Conservation (phyloP, 1,140 invertebrate genomes). For the Grapholita molesta region DNA sequence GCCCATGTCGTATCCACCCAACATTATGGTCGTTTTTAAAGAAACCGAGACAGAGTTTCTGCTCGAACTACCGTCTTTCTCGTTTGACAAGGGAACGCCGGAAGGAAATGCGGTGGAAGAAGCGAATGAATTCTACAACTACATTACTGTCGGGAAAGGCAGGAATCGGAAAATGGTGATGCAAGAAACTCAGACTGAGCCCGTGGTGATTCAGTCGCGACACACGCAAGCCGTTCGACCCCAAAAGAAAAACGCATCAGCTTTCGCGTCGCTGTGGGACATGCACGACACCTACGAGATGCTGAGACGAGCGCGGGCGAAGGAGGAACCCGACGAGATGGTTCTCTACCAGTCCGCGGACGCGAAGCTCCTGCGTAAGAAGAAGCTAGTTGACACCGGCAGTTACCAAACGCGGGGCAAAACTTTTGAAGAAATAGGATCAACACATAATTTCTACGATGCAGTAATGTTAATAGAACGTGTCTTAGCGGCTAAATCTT, state of each 20-base stretch:
- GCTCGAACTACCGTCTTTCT: constrained; percentile 81
- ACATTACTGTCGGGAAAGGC: constrained; percentile 80
- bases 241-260: constrained; percentile 76
- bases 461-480: constrained; percentile 82
- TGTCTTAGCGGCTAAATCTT: constrained; percentile 83
- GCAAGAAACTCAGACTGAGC: constrained; percentile 83
- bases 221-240: constrained; percentile 79
- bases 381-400: constrained; percentile 30
- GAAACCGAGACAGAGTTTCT: constrained; percentile 83
- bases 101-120: constrained; percentile 78
- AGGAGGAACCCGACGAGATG: constrained; percentile 72
- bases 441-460: constrained; percentile 78
- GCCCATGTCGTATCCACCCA: constrained; percentile 61
- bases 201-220: constrained; percentile 79
- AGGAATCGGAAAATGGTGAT: constrained; percentile 80
- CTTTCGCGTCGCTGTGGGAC: constrained; percentile 85
- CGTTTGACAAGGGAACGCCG: constrained; percentile 78
- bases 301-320: constrained; percentile 53
- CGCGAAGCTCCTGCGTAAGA: constrained; percentile 46
- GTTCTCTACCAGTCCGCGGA: constrained; percentile 63
- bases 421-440: constrained; percentile 53
- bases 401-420: constrained; percentile 32
- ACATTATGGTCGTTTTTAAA: constrained; percentile 80
- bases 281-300: constrained; percentile 83
- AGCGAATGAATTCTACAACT: constrained; percentile 83